Conservation (phyloP, 2,113 vertebrate genomes). For the Boulengeromyrus knoepffleri region DNA sequence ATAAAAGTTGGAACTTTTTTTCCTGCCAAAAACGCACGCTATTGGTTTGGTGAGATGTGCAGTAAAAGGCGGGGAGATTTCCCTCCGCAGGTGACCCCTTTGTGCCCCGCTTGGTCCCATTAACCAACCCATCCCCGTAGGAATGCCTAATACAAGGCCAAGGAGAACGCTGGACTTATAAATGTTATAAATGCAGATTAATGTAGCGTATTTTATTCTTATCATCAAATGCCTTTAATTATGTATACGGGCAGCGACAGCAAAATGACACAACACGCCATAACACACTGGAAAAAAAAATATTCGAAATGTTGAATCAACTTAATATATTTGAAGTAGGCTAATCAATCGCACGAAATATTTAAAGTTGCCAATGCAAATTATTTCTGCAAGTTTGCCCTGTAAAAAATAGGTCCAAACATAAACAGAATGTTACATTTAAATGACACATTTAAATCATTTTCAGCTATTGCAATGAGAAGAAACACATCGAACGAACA, state of each 20-base stretch:
- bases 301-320: too few relatives aligned
- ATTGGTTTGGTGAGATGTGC: neutral
- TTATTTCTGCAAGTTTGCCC: too few relatives aligned
- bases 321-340: too few relatives aligned
- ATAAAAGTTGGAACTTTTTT: neutral
- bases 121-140: neutral
- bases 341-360: too few relatives aligned
- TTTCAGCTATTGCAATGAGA: too few relatives aligned
- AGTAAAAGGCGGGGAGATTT: neutral
- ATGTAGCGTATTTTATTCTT: neutral
- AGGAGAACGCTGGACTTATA: neutral
- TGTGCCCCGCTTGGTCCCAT: neutral
- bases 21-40: too few relatives aligned
- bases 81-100: too few relatives aligned
- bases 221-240: neutral
- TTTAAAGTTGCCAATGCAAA: too few relatives aligned
- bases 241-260: neutral
- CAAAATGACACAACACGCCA: neutral
- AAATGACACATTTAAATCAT: too few relatives aligned
- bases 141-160: neutral
- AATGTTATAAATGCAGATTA: neutral
- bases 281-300: neutral
- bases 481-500: too few relatives aligned
- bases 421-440: too few relatives aligned
- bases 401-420: too few relatives aligned